Conservation (phyloP, 2,888 invertebrate genomes). For the Leptogaster cylindrica region DNA sequence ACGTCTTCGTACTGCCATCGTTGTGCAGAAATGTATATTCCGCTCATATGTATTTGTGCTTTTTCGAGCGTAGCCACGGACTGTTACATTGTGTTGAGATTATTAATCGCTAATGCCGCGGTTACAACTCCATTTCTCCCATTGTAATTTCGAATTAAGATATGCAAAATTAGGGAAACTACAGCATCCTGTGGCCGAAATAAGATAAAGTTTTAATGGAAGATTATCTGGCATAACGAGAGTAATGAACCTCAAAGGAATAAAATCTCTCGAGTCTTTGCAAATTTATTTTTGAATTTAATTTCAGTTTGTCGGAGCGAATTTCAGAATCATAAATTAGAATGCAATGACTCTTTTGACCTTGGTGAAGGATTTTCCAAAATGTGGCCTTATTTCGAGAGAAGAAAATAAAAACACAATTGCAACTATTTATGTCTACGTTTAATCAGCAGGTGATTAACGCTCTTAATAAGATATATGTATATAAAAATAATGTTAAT, state of each 20-base stretch:
- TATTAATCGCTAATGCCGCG: conserved; percentile 38
- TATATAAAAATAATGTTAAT: too few relatives aligned
- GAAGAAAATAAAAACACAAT: too few relatives aligned
- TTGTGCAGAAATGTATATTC: too few relatives aligned
- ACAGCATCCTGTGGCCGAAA: conserved; percentile 9
- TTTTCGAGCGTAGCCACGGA: not conserved
- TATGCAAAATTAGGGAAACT: conserved; percentile 9
- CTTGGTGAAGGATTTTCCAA: too few relatives aligned
- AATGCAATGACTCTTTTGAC: too few relatives aligned
- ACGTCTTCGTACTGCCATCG: not conserved
- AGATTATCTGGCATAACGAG: conserved; percentile 43
- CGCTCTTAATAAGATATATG: too few relatives aligned
- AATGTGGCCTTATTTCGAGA: too few relatives aligned
- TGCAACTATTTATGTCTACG: too few relatives aligned
- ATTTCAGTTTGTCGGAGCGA: too few relatives aligned
- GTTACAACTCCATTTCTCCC: conserved; percentile 35
- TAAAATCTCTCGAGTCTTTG: conserved; percentile 31
- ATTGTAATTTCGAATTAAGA: conserved; percentile 37
- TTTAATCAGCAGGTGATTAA: too few relatives aligned
- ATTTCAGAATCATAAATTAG: too few relatives aligned
- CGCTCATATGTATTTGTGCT: not conserved
- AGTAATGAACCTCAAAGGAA: conserved; percentile 44
- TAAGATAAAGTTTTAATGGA: conserved; percentile 42
- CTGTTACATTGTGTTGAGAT: conserved; percentile 11
- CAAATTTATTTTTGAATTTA: too few relatives aligned